Evolutionary conservation across 2,797 vertebrate genomes (phyloP).

Genomic region (Microctenopoma stevenorrisi): DNA sequence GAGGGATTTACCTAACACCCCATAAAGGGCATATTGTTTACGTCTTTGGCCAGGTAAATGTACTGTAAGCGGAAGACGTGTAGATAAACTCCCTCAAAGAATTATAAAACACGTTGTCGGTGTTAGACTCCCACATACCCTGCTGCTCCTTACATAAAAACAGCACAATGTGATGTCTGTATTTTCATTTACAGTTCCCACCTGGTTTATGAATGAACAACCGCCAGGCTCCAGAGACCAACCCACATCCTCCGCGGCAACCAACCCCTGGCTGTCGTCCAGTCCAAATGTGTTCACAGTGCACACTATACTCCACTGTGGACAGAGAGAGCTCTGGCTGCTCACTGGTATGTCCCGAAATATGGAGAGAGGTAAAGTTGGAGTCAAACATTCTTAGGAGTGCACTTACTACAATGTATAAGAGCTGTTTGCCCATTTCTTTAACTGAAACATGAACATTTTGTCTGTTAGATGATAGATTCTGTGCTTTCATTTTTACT

Average conservation of each 20-base stretch:
- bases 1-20: conserved; percentile 4
- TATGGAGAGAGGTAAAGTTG: conserved; percentile 34
- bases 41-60: conserved; percentile 56
- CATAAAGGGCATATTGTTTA: conserved; percentile 18
- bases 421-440: conserved; percentile 36
- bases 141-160: conserved; percentile 48
- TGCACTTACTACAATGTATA: conserved; percentile 40
- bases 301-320: conserved; percentile 62
- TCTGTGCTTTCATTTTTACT: conserved; percentile 27
- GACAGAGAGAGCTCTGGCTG: conserved; percentile 49
- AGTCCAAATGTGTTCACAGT: conserved; percentile 76
- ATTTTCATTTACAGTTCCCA: conserved; percentile 80
- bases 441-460: conserved; percentile 32
- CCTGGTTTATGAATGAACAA: conserved; percentile 83
- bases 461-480: conserved; percentile 4
- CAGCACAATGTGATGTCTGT: conserved; percentile 74
- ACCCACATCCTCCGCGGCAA: conserved; percentile 78
- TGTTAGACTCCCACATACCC: conserved; percentile 28
- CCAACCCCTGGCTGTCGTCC: conserved; percentile 74
- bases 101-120: conserved; percentile 15
- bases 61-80: conserved; percentile 25
- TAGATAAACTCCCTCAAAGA: conserved; percentile 8
- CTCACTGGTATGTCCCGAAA: conserved; percentile 48
- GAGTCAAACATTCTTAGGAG: conserved; percentile 41
- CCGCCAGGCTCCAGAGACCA: conserved; percentile 72